A percentile compares a stretch with the other conserved stretches of the same genome.
These are phyloP conservation scores for Periophthalmus modestus DNA, from an alignment of 2,113 vertebrate genomes.

Conservation along the genomic window DNA sequence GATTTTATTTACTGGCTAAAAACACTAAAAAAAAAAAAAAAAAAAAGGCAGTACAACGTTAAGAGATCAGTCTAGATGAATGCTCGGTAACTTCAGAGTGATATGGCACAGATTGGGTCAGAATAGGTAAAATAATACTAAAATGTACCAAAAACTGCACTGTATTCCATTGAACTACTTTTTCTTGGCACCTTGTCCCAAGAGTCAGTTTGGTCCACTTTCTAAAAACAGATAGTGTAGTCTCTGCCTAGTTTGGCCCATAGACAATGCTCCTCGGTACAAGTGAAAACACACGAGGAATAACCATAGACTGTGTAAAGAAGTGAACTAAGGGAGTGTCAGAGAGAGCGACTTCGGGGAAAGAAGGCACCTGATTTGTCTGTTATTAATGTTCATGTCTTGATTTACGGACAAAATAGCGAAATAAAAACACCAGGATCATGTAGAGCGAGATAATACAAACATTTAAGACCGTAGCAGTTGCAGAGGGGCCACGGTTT, in stretches of 20 bases:
- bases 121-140: background rate
- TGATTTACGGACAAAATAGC: no score
- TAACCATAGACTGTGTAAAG: no score
- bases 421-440: no score
- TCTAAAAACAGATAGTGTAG: background rate
- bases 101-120: constrained; percentile 4
- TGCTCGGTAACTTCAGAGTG: background rate
- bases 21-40: no score
- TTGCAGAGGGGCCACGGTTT: no score
- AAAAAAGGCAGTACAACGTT: background rate
- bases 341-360: no score
- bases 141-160: background rate
- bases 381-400: no score
- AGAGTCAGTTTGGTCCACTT: constrained; percentile 2
- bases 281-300: background rate
- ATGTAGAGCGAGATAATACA: no score
- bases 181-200: background rate
- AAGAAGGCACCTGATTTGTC: no score
- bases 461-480: no score
- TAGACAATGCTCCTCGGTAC: background rate
- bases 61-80: background rate
- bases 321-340: no score
- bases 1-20: background rate
- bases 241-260: background rate
- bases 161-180: constrained; percentile 7